Percentiles rank a stretch among this genome's conserved stretches.
Evolutionary conservation across 2,888 invertebrate species (phyloP).

Genomic region (Ophioninae sp.): DNA sequence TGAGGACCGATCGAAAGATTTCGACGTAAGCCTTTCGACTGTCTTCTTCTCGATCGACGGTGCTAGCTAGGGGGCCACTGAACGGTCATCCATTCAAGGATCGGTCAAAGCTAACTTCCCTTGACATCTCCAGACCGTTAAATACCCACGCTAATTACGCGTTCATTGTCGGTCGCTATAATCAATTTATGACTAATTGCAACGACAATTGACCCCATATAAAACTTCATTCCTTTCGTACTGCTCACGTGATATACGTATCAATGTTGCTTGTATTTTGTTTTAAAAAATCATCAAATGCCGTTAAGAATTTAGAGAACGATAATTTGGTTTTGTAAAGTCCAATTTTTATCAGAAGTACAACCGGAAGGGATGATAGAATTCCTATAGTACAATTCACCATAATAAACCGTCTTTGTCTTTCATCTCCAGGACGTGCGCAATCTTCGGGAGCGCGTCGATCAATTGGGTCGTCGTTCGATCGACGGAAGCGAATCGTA

Average conservation of each 20-base stretch:
- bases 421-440: constrained; percentile 81
- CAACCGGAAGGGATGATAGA: neutral
- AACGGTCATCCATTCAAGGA: no score
- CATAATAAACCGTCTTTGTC: neutral
- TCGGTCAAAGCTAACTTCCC: no score
- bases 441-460: constrained; percentile 86
- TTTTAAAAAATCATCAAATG: neutral
- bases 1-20: constrained; percentile 72
- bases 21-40: constrained; percentile 70
- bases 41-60: neutral
- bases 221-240: neutral
- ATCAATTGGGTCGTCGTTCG: constrained; percentile 88
- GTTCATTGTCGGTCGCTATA: neutral
- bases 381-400: neutral
- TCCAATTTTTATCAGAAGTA: neutral
- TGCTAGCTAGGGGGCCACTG: no score
- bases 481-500: constrained; percentile 88
- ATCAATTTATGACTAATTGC: neutral
- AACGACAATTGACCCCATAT: neutral
- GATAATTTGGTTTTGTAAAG: neutral
- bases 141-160: no score
- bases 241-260: neutral
- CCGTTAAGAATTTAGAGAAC: neutral
- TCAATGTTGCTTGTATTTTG: neutral
- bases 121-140: no score